Evolutionary conservation across 2,797 vertebrate genomes (phyloP), one percentile per base, ranked within the genome.

Genomic region (Buceros bicornis): DNA sequence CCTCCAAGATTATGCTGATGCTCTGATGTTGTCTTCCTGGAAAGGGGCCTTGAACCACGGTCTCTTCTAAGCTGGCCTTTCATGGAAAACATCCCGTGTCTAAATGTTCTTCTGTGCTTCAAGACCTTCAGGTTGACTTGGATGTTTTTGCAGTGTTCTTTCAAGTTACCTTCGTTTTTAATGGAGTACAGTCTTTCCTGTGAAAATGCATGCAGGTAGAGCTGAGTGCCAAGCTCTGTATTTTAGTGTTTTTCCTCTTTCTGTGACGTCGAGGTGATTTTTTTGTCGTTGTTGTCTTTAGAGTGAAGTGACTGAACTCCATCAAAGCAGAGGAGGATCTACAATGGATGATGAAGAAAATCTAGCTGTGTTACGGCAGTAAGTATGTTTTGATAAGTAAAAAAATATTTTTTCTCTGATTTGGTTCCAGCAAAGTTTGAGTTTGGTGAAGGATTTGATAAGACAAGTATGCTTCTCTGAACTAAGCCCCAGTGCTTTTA

Each of bases 321-420:
- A 98, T 84, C 97, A 97, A 78, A 98, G 97, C 97, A 98, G 99
- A 89, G 98, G 98, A 78, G 95, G 98, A 29, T 99, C 99, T 57
- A 82, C 98, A 11, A 99, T 99, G 47, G 99, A 99, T 48, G 99
- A 99, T 97, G 99, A 99, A 97, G 99, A 99, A 98, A 99, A 99
- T 97, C 98, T 99, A 96, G 99, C 99, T 31, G 97, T 99, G 74
- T 98, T 99, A 95, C 98, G 99, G 94, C 99, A 99, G 99, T 99
- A 95, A 86, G 98, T 89, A 2, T 45, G 60, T 69, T 87, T 82
- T 93, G 72, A 80, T 76, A 64, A 92, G 43, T 16, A 85, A 76
- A 69, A 80, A 43, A 13, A 40, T 11, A n/a, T 1, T 15, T 67
- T 78, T 86, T 81, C 47, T 84, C 66, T 89, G n/a, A 76, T 57